Evolutionary conservation across 92 coral and sea anemone genomes (phyloP).

Genomic region (Epizoanthus illoricatus): DNA sequence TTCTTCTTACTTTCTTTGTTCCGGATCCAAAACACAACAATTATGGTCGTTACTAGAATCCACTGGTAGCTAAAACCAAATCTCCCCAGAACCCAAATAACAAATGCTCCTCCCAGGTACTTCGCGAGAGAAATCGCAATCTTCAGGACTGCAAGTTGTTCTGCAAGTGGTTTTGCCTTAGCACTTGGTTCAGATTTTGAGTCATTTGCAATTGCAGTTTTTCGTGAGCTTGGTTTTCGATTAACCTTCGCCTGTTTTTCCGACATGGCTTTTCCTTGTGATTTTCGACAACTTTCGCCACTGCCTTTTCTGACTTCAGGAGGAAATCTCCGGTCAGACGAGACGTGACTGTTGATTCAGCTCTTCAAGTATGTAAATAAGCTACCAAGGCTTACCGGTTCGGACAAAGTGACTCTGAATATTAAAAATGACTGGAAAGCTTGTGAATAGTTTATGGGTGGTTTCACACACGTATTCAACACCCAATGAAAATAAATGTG

Average conservation of each 20-base stretch:
- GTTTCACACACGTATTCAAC: background rate
- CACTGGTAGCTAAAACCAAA: constrained; percentile 72
- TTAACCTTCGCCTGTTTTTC: constrained; percentile 3
- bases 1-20: constrained; percentile 56
- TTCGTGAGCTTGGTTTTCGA: background rate
- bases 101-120: constrained; percentile 59
- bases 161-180: constrained; percentile 10
- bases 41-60: constrained; percentile 55
- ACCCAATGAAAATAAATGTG: constrained; percentile 2
- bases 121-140: constrained; percentile 53
- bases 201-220: background rate
- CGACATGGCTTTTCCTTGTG: constrained; percentile 1
- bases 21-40: constrained; percentile 51
- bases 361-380: constrained; percentile 15
- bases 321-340: constrained; percentile 3
- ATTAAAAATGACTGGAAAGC: background rate
- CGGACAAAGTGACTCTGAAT: background rate
- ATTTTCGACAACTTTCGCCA: background rate
- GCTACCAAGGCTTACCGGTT: background rate
- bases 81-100: constrained; percentile 70
- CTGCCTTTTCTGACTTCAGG: background rate
- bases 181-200: background rate
- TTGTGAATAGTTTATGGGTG: background rate
- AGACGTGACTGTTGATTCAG: constrained; percentile 3
- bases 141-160: constrained; percentile 47